Conservation (phyloP, 2,113 vertebrate species). For the Cisticola juncidis region DNA sequence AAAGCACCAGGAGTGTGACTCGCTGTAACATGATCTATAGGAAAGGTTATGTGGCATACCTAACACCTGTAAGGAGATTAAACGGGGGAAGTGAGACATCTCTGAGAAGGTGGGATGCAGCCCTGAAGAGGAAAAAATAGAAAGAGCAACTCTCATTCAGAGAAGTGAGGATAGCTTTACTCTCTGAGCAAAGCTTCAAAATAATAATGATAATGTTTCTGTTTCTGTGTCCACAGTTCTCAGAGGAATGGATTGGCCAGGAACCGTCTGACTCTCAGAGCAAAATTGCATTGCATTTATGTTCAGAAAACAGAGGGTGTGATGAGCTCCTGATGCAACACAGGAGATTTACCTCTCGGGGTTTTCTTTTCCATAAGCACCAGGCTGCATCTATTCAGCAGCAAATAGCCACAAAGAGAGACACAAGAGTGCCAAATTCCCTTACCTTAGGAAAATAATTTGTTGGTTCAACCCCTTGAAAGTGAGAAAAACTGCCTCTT, state of each 20-base stretch:
- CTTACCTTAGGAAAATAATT: neutral
- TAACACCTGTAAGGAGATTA: conserved; percentile 26
- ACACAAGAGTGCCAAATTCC: neutral
- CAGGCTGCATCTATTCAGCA: neutral
- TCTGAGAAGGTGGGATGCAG: conserved; percentile 1
- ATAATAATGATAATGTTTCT: neutral
- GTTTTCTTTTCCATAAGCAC: neutral
- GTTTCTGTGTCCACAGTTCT: neutral
- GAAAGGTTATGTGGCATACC: neutral
- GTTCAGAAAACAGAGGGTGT: neutral
- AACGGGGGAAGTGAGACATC: conserved; percentile 49
- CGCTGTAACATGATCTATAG: conserved; percentile 43
- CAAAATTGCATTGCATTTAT: neutral
- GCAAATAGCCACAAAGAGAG: neutral
- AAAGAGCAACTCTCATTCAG: neutral
- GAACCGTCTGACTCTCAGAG: neutral
- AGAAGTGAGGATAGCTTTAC: neutral
- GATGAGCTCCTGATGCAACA: neutral
- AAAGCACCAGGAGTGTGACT: conserved; percentile 45
- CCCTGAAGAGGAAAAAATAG: neutral
- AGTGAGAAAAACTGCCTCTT: neutral
- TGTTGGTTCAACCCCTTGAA: rapidly evolving
- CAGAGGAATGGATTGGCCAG: neutral
- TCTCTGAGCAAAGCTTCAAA: neutral
- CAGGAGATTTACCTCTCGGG: neutral